Evolutionary conservation across 2,113 vertebrate genomes (phyloP), one percentile per base, ranked within the genome.

Genomic region (Turnix velox): DNA sequence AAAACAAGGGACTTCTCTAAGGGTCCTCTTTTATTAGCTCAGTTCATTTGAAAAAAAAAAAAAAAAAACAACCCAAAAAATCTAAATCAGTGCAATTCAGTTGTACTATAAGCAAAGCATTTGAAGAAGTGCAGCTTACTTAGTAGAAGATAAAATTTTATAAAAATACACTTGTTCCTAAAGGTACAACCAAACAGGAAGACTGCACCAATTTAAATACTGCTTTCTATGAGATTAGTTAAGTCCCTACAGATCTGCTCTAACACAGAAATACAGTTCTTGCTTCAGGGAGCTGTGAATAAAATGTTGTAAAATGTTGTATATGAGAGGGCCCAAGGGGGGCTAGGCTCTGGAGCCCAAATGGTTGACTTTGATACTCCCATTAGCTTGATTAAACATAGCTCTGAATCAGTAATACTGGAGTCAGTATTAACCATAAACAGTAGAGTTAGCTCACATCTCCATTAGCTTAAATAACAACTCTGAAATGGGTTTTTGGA

Each of bases 321-420:
- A n/a, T n/a, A n/a, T n/a, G n/a, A n/a, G n/a, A n/a, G n/a, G n/a
- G n/a, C 37, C 25, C 35, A 8, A 5, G 24, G 51, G 15, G 6
- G 0, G 0, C 45, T 6, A 1, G 6, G 31, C 51, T n/a, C 59
- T 16, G 51, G 15, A 63, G 57, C 66, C 67, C 57, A 5, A 37
- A 42, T 0, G 0, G 12, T 43, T 11, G 31, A n/a, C 8, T 18
- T 11, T 0, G 0, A 10, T 16, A 10, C 23, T 71, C 46, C 51
- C 2, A 0, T 11, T 12, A 22, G 35, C 20, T n/a, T 27, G 8
- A 27, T 18, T 57, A 43, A 65, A 51, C 3, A 3, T 4, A 8
- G 18, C 19, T 18, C 65, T 78, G 45, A 8, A 9, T 2, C 12
- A 46, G 59, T 20, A 39, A 40, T 16, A 7, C 22, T 7, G 7